Evolutionary conservation across 92 coral and sea anemone genomes (phyloP), one percentile per base, ranked within the genome.

Genomic region (Zoanthus gigantus): DNA sequence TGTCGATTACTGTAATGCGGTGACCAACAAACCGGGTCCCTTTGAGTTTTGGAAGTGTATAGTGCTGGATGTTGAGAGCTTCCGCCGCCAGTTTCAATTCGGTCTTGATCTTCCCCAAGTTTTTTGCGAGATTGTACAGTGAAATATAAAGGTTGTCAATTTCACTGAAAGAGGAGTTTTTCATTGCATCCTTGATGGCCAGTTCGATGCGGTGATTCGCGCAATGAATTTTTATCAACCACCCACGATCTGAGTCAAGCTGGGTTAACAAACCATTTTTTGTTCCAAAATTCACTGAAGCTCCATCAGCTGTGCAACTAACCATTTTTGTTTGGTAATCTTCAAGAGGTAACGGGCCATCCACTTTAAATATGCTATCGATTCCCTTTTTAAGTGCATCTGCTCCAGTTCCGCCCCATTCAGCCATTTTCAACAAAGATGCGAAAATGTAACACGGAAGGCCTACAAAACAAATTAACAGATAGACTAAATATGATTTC

Each of bases 21-120:
- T 61, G 86, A 5, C 86, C 53, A 68, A 82, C 72, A 7, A 82
- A 82, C 18, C 86, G 52, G 30, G 58, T 58, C 28, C 77, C 61
- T 8, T 76, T 82, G 7, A 82, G 77, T 50, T 76, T 76, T 47
- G 80, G 63, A 61, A 76, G 42, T 5, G 44, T 28, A 34, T 48
- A 29, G 10, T 23, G 9, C 15, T 76, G 8, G 34, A 76, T 76
- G 60, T 46, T n/a, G 15, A 50, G 66, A 7, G 81, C 81, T 48
- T 76, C 81, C 12, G 63, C 81, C 0, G 66, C 81, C 9, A 76
- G 81, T 23, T 23, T 76, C 14, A 80, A 30, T 83, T 83, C 74
- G 6, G 87, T 67, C 9, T 83, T 68, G 3, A 80, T 45, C 31
- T 80, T 80, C 6, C 85, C 74, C 1, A 74, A 61, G 74, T 80